A percentile compares a stretch with the other conserved stretches of the same genome.
Evolutionary conservation across 2,888 invertebrate species (phyloP).

Genomic region (Pristionchus exspectatus): DNA sequence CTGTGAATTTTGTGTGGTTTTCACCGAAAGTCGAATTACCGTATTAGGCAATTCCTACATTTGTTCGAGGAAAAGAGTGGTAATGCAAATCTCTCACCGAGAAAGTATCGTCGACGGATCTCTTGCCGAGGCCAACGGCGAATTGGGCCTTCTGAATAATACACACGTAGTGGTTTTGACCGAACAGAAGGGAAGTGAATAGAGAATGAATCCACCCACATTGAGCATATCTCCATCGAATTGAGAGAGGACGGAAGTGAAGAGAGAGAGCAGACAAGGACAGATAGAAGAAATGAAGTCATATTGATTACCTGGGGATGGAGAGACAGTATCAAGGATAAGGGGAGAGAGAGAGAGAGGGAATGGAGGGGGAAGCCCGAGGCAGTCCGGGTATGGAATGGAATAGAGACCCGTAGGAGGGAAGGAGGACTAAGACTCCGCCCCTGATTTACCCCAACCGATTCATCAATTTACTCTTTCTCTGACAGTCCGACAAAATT

Average conservation of each 20-base stretch:
- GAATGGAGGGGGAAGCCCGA: neutral
- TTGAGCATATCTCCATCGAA: conserved; percentile 50
- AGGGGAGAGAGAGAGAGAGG: neutral
- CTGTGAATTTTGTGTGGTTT: neutral
- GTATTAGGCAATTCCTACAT: neutral
- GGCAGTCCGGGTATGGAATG: neutral
- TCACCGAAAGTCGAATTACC: neutral
- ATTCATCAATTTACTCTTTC: conserved; percentile 38
- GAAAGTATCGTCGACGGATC: conserved; percentile 44
- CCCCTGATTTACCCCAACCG: conserved; percentile 38
- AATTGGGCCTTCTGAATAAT: conserved; percentile 53
- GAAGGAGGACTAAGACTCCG: conserved; percentile 48
- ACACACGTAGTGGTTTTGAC: neutral
- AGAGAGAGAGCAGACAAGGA: conserved; percentile 26
- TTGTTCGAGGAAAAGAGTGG: neutral
- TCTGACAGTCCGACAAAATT: conserved; percentile 21
- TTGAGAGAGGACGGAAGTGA: conserved; percentile 26
- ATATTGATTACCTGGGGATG: conserved; percentile 45
- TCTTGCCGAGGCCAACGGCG: conserved; percentile 48
- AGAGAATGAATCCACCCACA: neutral
- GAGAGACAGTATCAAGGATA: conserved; percentile 20
- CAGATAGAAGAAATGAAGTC: conserved; percentile 31
- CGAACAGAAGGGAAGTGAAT: neutral
- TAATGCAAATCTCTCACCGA: neutral
- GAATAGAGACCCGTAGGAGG: conserved; percentile 12